Evolutionary conservation across 2,888 invertebrate species (phyloP).

Genomic region (Meganola albula): DNA sequence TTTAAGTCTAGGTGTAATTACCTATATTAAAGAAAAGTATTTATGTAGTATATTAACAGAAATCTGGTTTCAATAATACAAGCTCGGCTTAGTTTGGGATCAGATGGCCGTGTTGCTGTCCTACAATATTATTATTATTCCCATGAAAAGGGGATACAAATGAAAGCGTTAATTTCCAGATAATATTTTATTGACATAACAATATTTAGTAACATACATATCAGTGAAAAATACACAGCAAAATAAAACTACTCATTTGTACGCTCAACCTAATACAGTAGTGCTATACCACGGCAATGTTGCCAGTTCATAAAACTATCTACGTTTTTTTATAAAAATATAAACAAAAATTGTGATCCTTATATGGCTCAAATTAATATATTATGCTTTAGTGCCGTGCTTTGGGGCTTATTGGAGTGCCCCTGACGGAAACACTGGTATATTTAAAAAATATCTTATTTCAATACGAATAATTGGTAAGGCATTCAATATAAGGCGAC

Average conservation of each 20-base stretch:
- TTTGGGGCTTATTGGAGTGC: slow-evolving; percentile 6
- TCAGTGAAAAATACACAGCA: slow-evolving; percentile 50
- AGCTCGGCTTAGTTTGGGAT: no score
- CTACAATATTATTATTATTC: no score
- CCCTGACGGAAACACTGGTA: slow-evolving; percentile 12
- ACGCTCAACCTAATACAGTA: slow-evolving; percentile 33
- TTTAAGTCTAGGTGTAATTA: no score
- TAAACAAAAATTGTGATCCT: slow-evolving; percentile 29
- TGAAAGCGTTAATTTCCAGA: slow-evolving; percentile 28
- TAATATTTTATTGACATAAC: slow-evolving; percentile 68
- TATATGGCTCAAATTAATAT: slow-evolving; percentile 23
- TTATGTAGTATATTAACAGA: no score
- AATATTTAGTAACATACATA: slow-evolving; percentile 67
- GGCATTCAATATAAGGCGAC: neutral
- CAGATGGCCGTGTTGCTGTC: no score
- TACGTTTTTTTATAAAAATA: slow-evolving; percentile 11
- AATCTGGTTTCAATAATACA: no score
- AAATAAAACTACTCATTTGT: slow-evolving; percentile 34
- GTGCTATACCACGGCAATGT: no score
- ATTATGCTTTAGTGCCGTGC: slow-evolving; percentile 28
- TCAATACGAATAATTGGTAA: slow-evolving; percentile 6
- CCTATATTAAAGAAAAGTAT: no score
- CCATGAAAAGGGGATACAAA: no score
- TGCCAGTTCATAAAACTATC: slow-evolving; percentile 21
- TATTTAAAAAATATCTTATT: no score